Conservation (phyloP, 2,888 invertebrate genomes). For the Resseliella maxima region DNA sequence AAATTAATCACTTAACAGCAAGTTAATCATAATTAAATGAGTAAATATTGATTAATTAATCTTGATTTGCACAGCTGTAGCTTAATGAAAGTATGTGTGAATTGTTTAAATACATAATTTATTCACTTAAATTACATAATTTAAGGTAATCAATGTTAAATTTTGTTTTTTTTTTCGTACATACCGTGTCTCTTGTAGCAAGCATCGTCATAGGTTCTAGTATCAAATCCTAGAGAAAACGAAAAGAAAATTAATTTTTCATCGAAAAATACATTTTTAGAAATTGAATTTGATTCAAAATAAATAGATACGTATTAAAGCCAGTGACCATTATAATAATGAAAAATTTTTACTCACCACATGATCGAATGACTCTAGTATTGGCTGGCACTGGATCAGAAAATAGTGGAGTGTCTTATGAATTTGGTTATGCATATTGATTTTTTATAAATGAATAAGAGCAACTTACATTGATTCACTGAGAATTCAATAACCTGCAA, state of each 20-base stretch:
- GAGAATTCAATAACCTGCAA: constrained; percentile 3
- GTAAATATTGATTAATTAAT: too few species aligned
- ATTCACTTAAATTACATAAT: background rate
- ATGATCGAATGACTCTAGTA: background rate
- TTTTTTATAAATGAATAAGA: background rate
- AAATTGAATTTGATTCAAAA: too few species aligned
- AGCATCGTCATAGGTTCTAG: background rate
- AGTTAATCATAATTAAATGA: too few species aligned
- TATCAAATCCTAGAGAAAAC: background rate
- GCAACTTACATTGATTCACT: constrained; percentile 10
- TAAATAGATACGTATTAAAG: background rate
- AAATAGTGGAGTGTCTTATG: background rate
- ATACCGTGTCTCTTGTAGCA: background rate
- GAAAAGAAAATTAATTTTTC: too few species aligned
- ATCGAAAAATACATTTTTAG: too few species aligned
- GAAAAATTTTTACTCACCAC: background rate
- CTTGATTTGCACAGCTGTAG: too few species aligned
- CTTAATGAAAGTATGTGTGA: too few species aligned
- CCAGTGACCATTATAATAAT: too few species aligned
- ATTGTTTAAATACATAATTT: background rate
- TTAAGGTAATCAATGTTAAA: background rate
- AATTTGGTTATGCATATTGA: background rate
- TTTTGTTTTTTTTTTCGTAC: background rate
- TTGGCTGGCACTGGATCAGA: constrained; percentile 30
- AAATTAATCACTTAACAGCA: too few species aligned